Base-by-base conservation (phyloP, 2,113 vertebrate genomes). In the Polypterus bichir region DNA sequence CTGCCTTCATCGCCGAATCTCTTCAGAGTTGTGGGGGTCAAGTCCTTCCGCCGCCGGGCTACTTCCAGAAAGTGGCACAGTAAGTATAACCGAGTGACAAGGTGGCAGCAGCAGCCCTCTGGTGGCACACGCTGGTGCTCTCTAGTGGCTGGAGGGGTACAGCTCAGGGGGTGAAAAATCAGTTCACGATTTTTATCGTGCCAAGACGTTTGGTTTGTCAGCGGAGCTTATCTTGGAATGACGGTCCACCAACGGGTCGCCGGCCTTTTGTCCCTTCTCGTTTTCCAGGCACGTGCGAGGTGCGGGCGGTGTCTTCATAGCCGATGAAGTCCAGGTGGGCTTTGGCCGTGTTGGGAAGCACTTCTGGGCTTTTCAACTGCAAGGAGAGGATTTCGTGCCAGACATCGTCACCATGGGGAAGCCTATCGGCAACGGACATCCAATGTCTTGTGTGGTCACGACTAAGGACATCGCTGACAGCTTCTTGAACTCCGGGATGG, bases 351-450 rank as follows among this genome's bases (percentile, higher is more conserved):
- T 92, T 8, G 96, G 95, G 45, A 86, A 78, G 53, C 79, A 91
- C 71, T 98, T 98, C 67, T 99, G 96, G 96, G 91, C 87, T 49
- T 99, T 99, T 75, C 93, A 98, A 70, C 81, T 95, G 10, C 84
- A 94, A 64, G 94, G 91, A 0, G 79, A 92, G 46, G 91, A 93
- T 65, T 99, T 97, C 57, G 78, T 92, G 46, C 96, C 96, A 0
- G 96, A 99, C 68, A 96, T 98, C 4, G 89, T 99, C 69, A 99
- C 96, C 3, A 97, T 99, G 94, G 96, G 96, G 9, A 99, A 99
- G 65, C 93, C 96, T 2, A 98, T 99, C 49, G 95, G 95, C 59
- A 99, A 99, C 6, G 95, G 95, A 0, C 93, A 98, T 69, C 95
- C 96, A 3, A 76, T 99, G 86, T 94, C 95, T 5, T 99, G 96